Evolutionary conservation across 2,888 invertebrate genomes (phyloP).

Genomic region (Lycaena phlaeas): DNA sequence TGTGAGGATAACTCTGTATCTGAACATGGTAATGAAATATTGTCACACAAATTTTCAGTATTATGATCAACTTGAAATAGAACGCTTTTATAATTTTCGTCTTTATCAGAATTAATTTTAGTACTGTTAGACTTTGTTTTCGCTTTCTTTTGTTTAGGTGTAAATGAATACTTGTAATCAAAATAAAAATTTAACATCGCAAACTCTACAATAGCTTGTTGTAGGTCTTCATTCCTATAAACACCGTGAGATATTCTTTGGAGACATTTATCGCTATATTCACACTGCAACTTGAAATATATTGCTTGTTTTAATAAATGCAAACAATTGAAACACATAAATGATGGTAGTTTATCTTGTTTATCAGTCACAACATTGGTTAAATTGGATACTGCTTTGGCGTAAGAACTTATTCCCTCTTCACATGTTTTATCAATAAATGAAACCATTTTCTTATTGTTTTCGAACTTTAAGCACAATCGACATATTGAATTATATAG

Average conservation of each 20-base stretch:
- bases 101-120: neutral
- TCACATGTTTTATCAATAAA: constrained; percentile 34
- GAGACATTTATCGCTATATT: constrained; percentile 34
- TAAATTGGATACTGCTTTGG: constrained; percentile 37
- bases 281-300: constrained; percentile 44
- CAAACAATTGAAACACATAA: constrained; percentile 46
- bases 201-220: constrained; percentile 34
- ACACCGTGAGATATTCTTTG: constrained; percentile 10
- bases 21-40: no score
- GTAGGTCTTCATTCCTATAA: constrained; percentile 18
- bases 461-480: constrained; percentile 38
- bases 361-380: constrained; percentile 34
- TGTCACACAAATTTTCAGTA: neutral
- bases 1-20: neutral
- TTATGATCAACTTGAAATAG: neutral
- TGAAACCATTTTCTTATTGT: constrained; percentile 34
- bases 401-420: constrained; percentile 40
- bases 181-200: constrained; percentile 26
- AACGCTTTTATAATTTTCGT: neutral
- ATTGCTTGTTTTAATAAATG: constrained; percentile 43
- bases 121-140: neutral
- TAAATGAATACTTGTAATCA: constrained; percentile 2
- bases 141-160: neutral
- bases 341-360: constrained; percentile 37
- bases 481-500: constrained; percentile 44